These are phyloP conservation scores for Trialeurodes vaporariorum DNA, from an alignment of 1,140 invertebrate species.

Conservation along the genomic window DNA sequence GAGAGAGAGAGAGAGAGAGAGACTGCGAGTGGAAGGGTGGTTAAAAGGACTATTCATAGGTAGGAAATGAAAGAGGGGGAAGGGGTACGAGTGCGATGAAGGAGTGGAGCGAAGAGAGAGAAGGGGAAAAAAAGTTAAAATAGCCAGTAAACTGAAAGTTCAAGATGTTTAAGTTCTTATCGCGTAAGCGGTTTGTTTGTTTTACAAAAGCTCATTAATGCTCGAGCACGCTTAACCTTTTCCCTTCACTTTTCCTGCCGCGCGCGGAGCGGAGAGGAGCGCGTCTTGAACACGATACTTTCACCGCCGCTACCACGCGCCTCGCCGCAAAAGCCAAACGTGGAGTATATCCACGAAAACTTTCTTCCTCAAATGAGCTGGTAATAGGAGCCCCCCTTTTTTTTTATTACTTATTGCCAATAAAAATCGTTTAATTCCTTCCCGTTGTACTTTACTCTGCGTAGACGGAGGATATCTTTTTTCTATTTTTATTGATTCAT, in stretches of 20 bases:
- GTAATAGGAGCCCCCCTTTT: background rate
- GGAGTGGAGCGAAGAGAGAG: too few relatives aligned
- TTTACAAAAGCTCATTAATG: conserved; percentile 1
- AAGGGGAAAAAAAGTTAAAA: background rate
- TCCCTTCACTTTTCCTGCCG: too few relatives aligned
- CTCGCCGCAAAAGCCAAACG: too few relatives aligned
- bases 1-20: too few relatives aligned
- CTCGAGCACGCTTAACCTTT: background rate
- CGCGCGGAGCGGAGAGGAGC: too few relatives aligned
- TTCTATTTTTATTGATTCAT: conserved; percentile 1
- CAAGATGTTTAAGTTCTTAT: background rate
- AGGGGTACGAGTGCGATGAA: too few relatives aligned
- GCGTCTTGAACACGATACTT: background rate
- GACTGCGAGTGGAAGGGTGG: too few relatives aligned
- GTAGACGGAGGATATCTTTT: too few relatives aligned
- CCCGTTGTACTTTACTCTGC: background rate
- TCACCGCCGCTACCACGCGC: background rate
- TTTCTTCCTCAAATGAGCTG: background rate
- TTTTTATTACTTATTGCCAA: background rate
- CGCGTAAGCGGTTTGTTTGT: background rate
- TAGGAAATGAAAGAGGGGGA: too few relatives aligned
- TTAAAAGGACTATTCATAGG: too few relatives aligned
- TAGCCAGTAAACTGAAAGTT: background rate
- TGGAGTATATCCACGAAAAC: too few relatives aligned
- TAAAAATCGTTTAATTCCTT: background rate